Percentiles rank a stretch among this genome's conserved stretches.
Evolutionary conservation across 2,888 invertebrate genomes (phyloP).

Genomic region (Xestia ashworthii): DNA sequence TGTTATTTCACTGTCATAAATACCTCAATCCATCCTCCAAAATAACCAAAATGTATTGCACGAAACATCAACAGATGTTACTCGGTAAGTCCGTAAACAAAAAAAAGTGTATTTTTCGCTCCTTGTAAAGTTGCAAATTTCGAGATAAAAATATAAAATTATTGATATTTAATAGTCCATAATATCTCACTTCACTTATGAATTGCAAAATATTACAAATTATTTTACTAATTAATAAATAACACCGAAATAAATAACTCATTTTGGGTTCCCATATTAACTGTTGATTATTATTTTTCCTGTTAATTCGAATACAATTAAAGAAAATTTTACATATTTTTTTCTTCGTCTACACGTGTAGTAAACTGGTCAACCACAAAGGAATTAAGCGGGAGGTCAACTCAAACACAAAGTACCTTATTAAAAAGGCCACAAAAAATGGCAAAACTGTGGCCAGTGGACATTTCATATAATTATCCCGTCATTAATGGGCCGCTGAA

Average conservation of each 20-base stretch:
- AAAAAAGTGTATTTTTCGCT: not conserved
- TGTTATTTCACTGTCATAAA: not conserved
- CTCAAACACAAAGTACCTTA: constrained; percentile 52
- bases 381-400: constrained; percentile 42
- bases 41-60: too few relatives aligned
- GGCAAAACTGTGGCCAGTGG: constrained; percentile 69
- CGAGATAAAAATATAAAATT: not conserved
- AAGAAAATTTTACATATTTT: not conserved
- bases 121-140: not conserved
- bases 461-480: constrained; percentile 81
- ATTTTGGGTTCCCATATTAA: not conserved
- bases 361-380: constrained; percentile 14
- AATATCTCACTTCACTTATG: not conserved
- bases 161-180: too few relatives aligned
- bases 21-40: too few relatives aligned
- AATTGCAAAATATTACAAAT: not conserved
- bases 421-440: constrained; percentile 59
- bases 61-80: too few relatives aligned
- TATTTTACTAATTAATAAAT: not conserved
- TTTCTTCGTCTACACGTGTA: constrained; percentile 10
- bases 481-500: constrained; percentile 79
- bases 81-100: too few relatives aligned
- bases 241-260: not conserved
- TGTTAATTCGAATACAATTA: not conserved
- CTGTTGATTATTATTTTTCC: not conserved